Evolutionary conservation across 2,888 invertebrate species (phyloP), one percentile per base, ranked within the genome.

Genomic region (Entomobrya multifasciata): DNA sequence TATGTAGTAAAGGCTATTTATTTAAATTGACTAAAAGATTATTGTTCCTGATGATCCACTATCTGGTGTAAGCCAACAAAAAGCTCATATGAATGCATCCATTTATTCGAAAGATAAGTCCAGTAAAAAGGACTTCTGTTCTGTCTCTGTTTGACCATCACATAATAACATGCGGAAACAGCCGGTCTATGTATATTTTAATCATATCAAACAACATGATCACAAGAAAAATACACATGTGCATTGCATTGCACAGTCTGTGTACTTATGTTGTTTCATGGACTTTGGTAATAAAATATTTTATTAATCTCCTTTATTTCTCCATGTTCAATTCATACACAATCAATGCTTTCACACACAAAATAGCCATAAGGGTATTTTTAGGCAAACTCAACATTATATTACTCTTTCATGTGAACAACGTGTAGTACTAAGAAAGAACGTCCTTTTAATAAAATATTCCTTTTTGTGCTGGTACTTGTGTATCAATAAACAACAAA

Each of bases 241-340:
- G n/a, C n/a, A n/a, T n/a, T 49, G 36, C n/a, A n/a, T n/a, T 36
- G 8, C 49, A 49, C n/a, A 49, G 25, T 57, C 11, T 57, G 57
- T 57, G 11, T 57, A 22, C 49, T 15, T 49, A 10, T n/a, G 22
- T 57, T 22, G 11, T 57, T 57, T 22, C n/a, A 52, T 30, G 30
- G 72, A 74, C 72, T 52, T 20, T 74, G 22, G 47, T 30, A 15
- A 74, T 74, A 74, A 74, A 74, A 74, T 20, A 17, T 52, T 74
- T 74, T 8, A 10, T 22, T 52, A 74, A 74, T 74, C 49, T 74
- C 25, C 25, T 74, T 74, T 74, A 74, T 74, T 49, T 22, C 25
- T 57, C 2, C 20, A 5, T 5, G 20, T 57, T 11, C 57, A 57
- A 57, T 55, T 3, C 57, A 15, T 11, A 57, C 49, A 22, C 2